These are phyloP conservation scores for Arnoldichthys spilopterus DNA, from an alignment of 2,797 vertebrate genomes.

Conservation along the genomic window DNA sequence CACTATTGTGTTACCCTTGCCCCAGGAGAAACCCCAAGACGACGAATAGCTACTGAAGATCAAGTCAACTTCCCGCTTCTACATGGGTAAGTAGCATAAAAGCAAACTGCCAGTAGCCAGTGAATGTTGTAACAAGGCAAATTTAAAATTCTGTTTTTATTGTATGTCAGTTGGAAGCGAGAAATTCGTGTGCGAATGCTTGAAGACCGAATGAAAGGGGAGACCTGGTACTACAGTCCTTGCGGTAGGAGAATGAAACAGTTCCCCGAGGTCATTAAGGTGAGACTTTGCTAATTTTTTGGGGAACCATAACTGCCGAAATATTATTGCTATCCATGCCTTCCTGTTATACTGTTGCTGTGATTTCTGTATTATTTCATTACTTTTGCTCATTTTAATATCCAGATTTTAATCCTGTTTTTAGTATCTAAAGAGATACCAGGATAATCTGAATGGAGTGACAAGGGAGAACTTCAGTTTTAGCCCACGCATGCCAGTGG, in stretches of 20 bases:
- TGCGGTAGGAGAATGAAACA: conserved; percentile 98
- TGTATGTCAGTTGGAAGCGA: conserved; percentile 84
- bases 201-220: conserved; percentile 92
- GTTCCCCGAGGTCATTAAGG: conserved; percentile 97
- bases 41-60: conserved; percentile 91
- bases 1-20: background rate
- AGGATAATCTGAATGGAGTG: conserved; percentile 70
- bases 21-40: conserved; percentile 83
- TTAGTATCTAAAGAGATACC: conserved; percentile 91
- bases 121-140: background rate
- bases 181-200: conserved; percentile 92
- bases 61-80: conserved; percentile 91
- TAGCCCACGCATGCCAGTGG: conserved; percentile 96
- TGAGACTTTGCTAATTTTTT: conserved; percentile 56
- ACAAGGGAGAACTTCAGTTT: conserved; percentile 97
- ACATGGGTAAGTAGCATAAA: conserved; percentile 83
- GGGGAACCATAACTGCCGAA: background rate
- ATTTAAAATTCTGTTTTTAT: too few species aligned
- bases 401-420: background rate
- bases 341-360: background rate
- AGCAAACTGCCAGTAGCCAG: background rate
- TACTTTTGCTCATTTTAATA: background rate
- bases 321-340: background rate
- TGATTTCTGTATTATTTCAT: background rate
- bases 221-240: conserved; percentile 97